Conservation (phyloP, 2,888 invertebrate species). For the Amiota mariae region DNA sequence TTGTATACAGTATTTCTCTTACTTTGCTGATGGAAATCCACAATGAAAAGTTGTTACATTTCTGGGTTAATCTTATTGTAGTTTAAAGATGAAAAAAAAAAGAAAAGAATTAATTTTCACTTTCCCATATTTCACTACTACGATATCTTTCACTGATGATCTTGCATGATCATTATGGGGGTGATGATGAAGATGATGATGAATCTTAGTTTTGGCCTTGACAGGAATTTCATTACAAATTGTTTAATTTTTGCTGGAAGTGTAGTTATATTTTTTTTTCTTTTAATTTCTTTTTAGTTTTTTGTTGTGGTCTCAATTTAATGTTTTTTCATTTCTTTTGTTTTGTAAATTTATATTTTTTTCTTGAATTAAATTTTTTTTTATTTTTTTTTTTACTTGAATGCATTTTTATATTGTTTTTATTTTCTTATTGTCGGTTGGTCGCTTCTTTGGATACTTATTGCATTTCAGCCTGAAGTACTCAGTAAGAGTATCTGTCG, state of each 20-base stretch:
- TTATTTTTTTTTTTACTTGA: not conserved
- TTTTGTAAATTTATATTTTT: not conserved
- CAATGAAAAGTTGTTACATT: too few relatives aligned
- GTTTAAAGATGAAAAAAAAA: too few relatives aligned
- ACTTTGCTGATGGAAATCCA: too few relatives aligned
- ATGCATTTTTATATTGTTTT: slow-evolving; percentile 4
- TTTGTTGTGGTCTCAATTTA: slow-evolving; percentile 22
- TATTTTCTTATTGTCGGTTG: not conserved
- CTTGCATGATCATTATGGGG: too few relatives aligned
- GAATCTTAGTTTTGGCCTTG: slow-evolving; percentile 49
- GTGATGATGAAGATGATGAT: not conserved
- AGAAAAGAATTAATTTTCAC: too few relatives aligned
- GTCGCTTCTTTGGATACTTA: not conserved
- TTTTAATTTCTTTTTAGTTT: not conserved
- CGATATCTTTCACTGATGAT: too few relatives aligned
- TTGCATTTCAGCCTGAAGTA: too few relatives aligned
- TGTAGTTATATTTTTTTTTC: not conserved
- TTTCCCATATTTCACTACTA: too few relatives aligned
- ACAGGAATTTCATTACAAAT: slow-evolving; percentile 36
- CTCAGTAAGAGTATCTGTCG: not conserved
- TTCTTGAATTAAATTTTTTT: not conserved
- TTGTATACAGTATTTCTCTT: too few relatives aligned
- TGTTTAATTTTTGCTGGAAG: not conserved
- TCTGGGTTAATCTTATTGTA: too few relatives aligned
- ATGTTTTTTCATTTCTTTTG: not conserved